These are phyloP conservation scores for Melanotaenia pygmaea DNA, from an alignment of 2,797 vertebrate species.

Conservation along the genomic window DNA sequence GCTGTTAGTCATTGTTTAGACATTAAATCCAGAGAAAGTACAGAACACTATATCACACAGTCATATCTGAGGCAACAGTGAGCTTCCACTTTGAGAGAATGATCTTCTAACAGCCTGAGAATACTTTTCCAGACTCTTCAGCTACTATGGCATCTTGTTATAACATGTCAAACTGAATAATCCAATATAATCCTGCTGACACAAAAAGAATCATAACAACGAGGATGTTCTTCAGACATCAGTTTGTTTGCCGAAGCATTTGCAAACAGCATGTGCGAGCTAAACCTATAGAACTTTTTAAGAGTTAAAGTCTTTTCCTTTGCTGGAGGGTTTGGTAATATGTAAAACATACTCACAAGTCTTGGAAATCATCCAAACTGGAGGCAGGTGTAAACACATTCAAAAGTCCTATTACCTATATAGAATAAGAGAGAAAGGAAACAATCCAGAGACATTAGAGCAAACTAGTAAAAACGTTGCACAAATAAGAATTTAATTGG, in stretches of 20 bases:
- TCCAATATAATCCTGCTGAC: not conserved
- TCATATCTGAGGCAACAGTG: not conserved
- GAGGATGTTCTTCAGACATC: not conserved
- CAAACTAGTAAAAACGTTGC: not conserved
- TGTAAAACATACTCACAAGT: conserved; percentile 90
- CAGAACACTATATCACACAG: not conserved
- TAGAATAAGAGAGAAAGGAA: conserved; percentile 41
- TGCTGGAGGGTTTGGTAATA: conserved; percentile 15
- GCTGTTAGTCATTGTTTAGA: not conserved
- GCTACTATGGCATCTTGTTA: not conserved
- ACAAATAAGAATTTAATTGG: too few relatives aligned
- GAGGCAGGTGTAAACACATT: conserved; percentile 92
- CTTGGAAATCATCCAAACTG: conserved; percentile 88
- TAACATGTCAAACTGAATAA: conserved; percentile 5
- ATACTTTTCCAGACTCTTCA: not conserved
- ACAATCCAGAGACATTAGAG: conserved; percentile 1
- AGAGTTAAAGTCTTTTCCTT: not conserved
- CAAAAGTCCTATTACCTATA: conserved; percentile 93
- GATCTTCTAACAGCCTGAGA: not conserved
- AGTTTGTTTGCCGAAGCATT: not conserved
- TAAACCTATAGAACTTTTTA: conserved; percentile 10
- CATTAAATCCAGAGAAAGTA: not conserved
- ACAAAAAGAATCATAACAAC: not conserved
- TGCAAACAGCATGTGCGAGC: not conserved
- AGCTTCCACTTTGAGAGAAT: not conserved